Conservation (phyloP, 2,113 vertebrate species). For the Caranx ignobilis region DNA sequence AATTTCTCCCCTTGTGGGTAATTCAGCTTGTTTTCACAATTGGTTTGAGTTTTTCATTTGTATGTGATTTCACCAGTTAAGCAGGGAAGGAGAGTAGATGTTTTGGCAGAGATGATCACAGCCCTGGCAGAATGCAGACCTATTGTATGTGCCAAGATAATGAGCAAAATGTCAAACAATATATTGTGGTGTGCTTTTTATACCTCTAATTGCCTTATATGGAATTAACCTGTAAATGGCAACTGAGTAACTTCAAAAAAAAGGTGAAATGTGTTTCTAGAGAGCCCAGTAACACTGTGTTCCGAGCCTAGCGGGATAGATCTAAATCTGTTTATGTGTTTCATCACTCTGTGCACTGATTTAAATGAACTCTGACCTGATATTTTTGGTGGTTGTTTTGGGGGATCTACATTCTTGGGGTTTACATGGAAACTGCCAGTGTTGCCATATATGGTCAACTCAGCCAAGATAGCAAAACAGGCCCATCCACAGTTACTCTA, state of each 20-base stretch:
- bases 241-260: constrained; percentile 14
- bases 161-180: constrained; percentile 41
- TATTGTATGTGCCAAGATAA: constrained; percentile 46
- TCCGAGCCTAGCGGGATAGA: constrained; percentile 38
- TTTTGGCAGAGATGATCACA: constrained; percentile 32
- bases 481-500: not conserved
- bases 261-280: not conserved
- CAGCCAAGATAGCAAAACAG: constrained; percentile 25
- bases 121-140: constrained; percentile 11
- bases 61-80: constrained; percentile 21
- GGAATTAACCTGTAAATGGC: constrained; percentile 28
- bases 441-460: constrained; percentile 71
- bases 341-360: constrained; percentile 41
- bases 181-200: constrained; percentile 18
- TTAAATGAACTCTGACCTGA: constrained; percentile 54
- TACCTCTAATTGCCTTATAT: constrained; percentile 37
- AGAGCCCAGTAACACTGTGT: constrained; percentile 28
- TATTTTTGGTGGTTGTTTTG: constrained; percentile 62
- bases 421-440: constrained; percentile 43
- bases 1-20: not conserved
- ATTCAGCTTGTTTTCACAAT: constrained; percentile 16
- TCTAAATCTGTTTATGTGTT: constrained; percentile 49
- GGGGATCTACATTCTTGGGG: constrained; percentile 57
- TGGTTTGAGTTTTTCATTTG: constrained; percentile 1
- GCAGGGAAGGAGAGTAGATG: constrained; percentile 14